These are phyloP conservation scores for Chloroceryle inda DNA, from an alignment of 2,797 vertebrate species.

Conservation along the genomic window DNA sequence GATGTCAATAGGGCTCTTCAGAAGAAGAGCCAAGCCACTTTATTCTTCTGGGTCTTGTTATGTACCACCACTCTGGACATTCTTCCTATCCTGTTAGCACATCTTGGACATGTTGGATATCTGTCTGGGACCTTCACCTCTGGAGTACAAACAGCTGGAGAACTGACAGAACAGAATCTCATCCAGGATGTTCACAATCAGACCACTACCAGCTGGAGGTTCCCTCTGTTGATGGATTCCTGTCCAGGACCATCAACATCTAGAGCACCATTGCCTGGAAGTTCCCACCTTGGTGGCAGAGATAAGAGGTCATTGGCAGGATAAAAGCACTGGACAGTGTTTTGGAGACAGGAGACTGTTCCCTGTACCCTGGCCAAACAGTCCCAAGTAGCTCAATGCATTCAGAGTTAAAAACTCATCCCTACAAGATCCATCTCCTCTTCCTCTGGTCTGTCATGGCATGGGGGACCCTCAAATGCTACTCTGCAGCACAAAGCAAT, in stretches of 20 bases:
- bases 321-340: neutral
- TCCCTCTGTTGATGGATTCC: neutral
- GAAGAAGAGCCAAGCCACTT: neutral
- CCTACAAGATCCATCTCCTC: neutral
- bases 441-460: neutral
- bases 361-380: neutral
- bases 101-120: neutral
- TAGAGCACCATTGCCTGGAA: neutral
- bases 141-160: neutral
- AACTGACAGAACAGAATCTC: neutral
- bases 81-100: neutral
- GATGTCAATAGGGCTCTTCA: neutral
- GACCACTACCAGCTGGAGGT: neutral
- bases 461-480: neutral
- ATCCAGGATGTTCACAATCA: neutral
- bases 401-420: neutral
- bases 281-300: neutral
- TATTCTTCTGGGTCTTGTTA: neutral
- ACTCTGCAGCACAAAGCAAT: neutral
- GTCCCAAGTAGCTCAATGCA: neutral
- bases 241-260: neutral
- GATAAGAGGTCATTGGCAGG: neutral
- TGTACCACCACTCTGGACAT: neutral
- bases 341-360: neutral
- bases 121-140: neutral